Base-by-base conservation (phyloP, 2,113 vertebrate species). In the Cephalopholis sonnerati region DNA sequence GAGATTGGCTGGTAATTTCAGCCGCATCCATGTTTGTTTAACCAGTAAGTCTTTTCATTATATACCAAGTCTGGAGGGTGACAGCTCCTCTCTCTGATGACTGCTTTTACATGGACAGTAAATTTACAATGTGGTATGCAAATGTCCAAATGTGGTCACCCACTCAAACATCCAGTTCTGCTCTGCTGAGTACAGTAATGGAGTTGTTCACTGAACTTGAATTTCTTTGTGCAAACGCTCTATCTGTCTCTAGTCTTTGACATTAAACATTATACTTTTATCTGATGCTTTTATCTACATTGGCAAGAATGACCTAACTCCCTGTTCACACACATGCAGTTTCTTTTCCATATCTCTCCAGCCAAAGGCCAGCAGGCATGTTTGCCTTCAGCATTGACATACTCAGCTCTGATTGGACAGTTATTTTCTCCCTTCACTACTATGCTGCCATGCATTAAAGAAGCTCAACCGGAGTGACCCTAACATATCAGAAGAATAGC, bases 341-440 rank as follows among this genome's bases (percentile, higher is more conserved):
- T 22, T 25, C 51, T 55, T 70, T 25, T 22, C 39, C 46, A 15
- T 25, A 32, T 53, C 65, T 51, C 11, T 71, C 32, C 51, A 46
- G 54, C n/a, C 54, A 8, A 17, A 29, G 41, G 53, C 50, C 5
- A 46, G 54, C 54, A 13, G 10, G 54, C 54, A 22, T 57, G 36
- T 71, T 41, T 9, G 46, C 11, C 20, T 53, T 17, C 4, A 27
- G 67, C 32, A 71, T 25, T 44, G 18, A 55, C 36, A 58, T 15
- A 7, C 36, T 46, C 54, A 3, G 5, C 24, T 44, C 54, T 58
- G 39, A 59, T 72, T 46, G 54, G 69, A 4, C 32, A 18, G 70
- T 59, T 72, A 58, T 58, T 58, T 58, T 72, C 17, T 72, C 11
- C 16, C 54, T 27, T 72, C 55, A 51, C 29, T 13, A 16, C 67